Percentiles rank a stretch among this genome's conserved stretches.
phyloP scores from a whole-genome alignment of 1,140 invertebrate species.

The Neomicropteryx cornuta region DNA sequence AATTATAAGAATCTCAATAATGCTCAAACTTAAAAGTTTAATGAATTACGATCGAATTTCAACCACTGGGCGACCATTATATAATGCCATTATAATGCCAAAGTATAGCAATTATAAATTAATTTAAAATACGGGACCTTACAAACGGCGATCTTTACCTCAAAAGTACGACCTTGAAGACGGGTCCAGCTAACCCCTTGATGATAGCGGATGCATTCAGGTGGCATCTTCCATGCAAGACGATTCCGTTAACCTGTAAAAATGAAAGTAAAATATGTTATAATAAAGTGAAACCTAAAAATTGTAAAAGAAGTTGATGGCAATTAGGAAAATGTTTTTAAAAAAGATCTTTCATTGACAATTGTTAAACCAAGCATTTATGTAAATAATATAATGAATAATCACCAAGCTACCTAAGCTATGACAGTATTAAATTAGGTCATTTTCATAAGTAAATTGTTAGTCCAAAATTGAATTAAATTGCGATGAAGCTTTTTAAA shows the following conservation, averaged over 20 bases:
- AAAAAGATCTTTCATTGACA: too few species aligned
- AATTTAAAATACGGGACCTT: too few species aligned
- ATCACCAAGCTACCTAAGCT: too few species aligned
- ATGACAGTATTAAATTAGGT: not conserved
- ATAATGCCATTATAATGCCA: too few species aligned
- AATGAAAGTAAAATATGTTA: slow-evolving; percentile 16
- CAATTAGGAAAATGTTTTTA: not conserved
- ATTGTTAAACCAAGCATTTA: too few species aligned
- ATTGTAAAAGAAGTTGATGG: not conserved
- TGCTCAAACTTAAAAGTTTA: too few species aligned
- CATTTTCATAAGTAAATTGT: not conserved
- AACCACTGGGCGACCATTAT: too few species aligned
- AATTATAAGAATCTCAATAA: too few species aligned
- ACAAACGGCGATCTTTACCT: slow-evolving; percentile 55
- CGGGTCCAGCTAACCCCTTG: slow-evolving; percentile 73
- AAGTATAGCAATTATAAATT: not conserved
- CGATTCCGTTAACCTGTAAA: slow-evolving; percentile 82
- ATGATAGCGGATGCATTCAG: slow-evolving; percentile 93
- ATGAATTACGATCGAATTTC: too few species aligned
- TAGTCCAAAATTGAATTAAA: not conserved
- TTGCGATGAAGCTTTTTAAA: not conserved
- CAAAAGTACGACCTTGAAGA: slow-evolving; percentile 78
- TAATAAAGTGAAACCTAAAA: slow-evolving; percentile 3
- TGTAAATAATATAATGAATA: too few species aligned
- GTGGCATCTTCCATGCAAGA: slow-evolving; percentile 90